A percentile compares a stretch with the other conserved stretches of the same genome.
Conservation (phyloP, 2,888 invertebrate genomes). For the Synanthedon andrenaeformis region DNA sequence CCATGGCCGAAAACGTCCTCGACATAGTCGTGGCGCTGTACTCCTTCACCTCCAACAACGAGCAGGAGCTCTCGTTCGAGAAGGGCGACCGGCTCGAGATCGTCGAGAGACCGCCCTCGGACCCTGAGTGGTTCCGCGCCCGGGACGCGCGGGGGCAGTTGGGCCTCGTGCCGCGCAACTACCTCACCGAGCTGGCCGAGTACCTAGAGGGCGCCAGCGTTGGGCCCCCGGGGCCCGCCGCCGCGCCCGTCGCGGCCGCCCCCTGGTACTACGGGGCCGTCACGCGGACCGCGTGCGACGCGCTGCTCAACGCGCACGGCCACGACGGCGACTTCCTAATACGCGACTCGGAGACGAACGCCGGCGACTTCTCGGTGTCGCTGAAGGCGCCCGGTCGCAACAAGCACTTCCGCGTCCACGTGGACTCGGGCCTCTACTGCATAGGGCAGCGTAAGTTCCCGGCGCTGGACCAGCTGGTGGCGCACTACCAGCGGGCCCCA, state of each 20-base stretch:
- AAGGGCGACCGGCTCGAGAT: constrained; percentile 97
- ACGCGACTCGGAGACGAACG: constrained; percentile 98
- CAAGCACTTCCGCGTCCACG: constrained; percentile 99
- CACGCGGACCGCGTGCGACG: constrained; percentile 96
- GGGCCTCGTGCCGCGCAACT: constrained; percentile 96
- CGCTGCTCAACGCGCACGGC: constrained; percentile 93
- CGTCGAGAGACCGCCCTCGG: constrained; percentile 94
- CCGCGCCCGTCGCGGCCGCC: constrained; percentile 75
- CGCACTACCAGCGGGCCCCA: constrained; percentile 98
- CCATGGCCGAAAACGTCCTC: constrained; percentile 94
- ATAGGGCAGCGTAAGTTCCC: constrained; percentile 99
- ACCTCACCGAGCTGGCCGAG: constrained; percentile 91
- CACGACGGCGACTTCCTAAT: constrained; percentile 99
- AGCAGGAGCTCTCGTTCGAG: constrained; percentile 96
- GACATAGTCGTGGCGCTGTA: constrained; percentile 96
- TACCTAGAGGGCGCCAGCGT: constrained; percentile 69
- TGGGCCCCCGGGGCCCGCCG: constrained; percentile 15
- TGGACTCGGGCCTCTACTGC: constrained; percentile 91
- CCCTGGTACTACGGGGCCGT: constrained; percentile 99
- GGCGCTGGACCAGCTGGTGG: constrained; percentile 94
- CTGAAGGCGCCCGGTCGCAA: constrained; percentile 97
- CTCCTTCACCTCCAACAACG: constrained; percentile 92
- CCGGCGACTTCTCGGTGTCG: constrained; percentile 98
- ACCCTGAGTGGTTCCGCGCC: constrained; percentile 99
- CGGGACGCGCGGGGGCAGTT: constrained; percentile 92